Conservation (phyloP, 2,888 invertebrate genomes). For the Dasypolia templi region DNA sequence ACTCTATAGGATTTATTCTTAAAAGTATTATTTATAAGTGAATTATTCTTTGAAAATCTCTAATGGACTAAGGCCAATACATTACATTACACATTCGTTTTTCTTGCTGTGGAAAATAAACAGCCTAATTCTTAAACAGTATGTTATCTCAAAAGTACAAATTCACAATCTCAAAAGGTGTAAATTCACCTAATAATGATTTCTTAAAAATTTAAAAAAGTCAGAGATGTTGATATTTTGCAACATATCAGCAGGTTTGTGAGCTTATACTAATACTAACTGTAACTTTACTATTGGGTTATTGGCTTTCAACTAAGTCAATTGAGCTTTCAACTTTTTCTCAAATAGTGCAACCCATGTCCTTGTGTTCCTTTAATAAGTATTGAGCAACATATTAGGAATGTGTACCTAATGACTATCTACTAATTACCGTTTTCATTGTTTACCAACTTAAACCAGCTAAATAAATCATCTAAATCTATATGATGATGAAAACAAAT, state of each 20-base stretch:
- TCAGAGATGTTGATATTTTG: not conserved
- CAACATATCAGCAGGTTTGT: not conserved
- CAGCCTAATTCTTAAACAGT: not conserved
- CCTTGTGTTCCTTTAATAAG: not conserved
- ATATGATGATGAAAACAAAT: not conserved
- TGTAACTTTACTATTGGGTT: no score
- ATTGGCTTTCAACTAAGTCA: no score
- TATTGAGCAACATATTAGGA: conserved; percentile 1
- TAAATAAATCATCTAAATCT: no score
- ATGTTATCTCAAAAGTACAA: not conserved
- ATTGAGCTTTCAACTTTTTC: no score
- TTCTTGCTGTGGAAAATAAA: no score
- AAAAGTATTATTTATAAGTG: not conserved
- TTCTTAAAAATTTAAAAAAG: not conserved
- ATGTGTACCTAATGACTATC: conserved; percentile 4
- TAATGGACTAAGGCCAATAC: no score
- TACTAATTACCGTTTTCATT: conserved; percentile 16
- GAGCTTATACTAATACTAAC: not conserved
- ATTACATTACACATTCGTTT: no score
- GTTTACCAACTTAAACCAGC: no score
- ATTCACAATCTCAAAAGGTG: not conserved
- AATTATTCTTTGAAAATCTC: no score
- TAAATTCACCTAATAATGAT: not conserved
- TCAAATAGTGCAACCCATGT: no score
- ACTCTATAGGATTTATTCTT: not conserved